Evolutionary conservation across 37 sponge, comb jelly and placozoan genomes (phyloP).

Genomic region (Ephydatia muelleri): DNA sequence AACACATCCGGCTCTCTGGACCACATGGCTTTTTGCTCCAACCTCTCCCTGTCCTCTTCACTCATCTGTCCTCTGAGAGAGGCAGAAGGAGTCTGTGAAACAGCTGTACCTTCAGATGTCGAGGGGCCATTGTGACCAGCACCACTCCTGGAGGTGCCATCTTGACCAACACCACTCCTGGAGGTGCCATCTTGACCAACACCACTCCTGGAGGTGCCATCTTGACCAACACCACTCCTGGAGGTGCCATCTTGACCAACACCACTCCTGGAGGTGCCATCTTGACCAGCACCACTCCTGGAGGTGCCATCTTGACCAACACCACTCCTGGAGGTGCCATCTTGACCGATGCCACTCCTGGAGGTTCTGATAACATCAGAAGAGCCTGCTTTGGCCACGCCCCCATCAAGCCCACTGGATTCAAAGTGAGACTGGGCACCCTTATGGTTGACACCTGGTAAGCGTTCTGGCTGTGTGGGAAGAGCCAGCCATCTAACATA

Average conservation of each 20-base stretch:
- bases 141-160: conserved; percentile 2
- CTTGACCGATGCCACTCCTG: no score
- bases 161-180: neutral
- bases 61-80: conserved; percentile 31
- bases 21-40: conserved; percentile 33
- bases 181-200: neutral
- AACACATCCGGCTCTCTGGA: conserved; percentile 46
- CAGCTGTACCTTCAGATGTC: no score
- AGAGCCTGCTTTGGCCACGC: neutral
- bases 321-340: no score
- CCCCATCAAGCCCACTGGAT: neutral
- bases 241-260: neutral
- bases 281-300: no score
- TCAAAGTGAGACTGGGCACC: neutral
- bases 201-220: neutral
- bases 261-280: no score
- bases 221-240: neutral
- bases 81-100: no score
- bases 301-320: no score
- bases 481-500: neutral
- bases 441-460: neutral
- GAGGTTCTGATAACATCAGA: neutral
- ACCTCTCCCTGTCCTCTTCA: conserved; percentile 32
- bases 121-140: neutral
- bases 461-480: neutral